These are phyloP conservation scores for Cylindroiulus punctatus DNA, from an alignment of 2,888 invertebrate species.

Conservation along the genomic window DNA sequence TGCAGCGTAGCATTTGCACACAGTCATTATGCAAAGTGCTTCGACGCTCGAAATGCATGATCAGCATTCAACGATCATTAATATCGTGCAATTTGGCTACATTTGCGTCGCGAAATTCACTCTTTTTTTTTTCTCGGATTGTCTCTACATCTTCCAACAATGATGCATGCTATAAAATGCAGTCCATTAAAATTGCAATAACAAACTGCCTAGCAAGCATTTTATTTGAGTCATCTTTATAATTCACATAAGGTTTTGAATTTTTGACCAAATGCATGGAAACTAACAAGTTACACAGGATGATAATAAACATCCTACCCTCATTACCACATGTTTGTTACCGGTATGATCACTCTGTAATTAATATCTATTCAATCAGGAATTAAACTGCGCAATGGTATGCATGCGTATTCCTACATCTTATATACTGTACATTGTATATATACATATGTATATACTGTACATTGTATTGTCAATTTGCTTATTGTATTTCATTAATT, in stretches of 20 bases:
- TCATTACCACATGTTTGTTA: too few species aligned
- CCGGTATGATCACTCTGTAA: too few species aligned
- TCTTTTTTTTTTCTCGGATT: background rate
- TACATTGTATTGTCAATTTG: background rate
- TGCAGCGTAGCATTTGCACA: background rate
- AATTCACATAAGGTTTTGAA: background rate
- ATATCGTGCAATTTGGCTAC: background rate
- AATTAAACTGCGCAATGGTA: too few species aligned
- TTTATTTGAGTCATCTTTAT: background rate
- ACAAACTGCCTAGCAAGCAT: too few species aligned
- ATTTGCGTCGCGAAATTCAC: background rate
- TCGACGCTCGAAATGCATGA: background rate
- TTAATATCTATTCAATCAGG: too few species aligned
- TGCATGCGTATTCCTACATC: too few species aligned
- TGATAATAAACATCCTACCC: too few species aligned
- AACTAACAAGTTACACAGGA: too few species aligned
- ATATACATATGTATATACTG: too few species aligned
- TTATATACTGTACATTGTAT: too few species aligned
- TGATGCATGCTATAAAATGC: background rate
- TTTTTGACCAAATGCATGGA: background rate
- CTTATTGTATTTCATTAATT: background rate
- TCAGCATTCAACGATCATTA: conserved; percentile 29
- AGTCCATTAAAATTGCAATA: background rate
- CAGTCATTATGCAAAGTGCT: conserved; percentile 33
- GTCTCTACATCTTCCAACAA: background rate